Base-by-base conservation (phyloP, 2,113 vertebrate genomes). In the Cyanoderma ruficeps region DNA sequence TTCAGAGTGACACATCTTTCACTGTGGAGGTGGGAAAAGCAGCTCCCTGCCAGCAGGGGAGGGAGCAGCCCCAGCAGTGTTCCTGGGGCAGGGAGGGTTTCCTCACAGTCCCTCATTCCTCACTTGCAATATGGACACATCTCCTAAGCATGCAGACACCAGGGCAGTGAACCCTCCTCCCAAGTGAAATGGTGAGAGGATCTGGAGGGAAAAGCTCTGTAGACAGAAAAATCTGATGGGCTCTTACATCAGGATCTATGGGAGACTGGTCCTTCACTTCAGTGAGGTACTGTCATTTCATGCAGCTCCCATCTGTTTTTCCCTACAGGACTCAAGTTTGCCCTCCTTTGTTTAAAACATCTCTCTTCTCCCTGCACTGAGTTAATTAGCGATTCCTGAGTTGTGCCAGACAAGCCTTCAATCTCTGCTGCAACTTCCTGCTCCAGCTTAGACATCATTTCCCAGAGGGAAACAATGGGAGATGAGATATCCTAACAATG, bases 371-470 rank as follows among this genome's bases (percentile, higher is more conserved):
- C 77, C 15, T 18, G 78, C 90, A 33, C 52, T 71, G 71, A 75
- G 60, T 86, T 81, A 75, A 77, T 96, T 86, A 93, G 56, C 5
- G 23, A 90, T 83, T 94, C 83, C 61, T 28, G 31, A 52, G 41
- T 59, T 86, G 46, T 74, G 67, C 82, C 78, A 96, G 94, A 94
- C 71, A 71, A 78, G n/a, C 25, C 72, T 78, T 87, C 76, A 44
- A 27, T 55, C 50, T 46, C 61, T 63, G 50, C 79, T 71, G 49
- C 65, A 76, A 82, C 1, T 10, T 71, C 88, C 83, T 75, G 76
- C 79, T 89, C 68, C 88, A 87, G 68, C 92, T 92, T 71, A 92
- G 91, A 87, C 76, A 89, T 18, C 39, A 68, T 61, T 81, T 93
- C 85, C 96, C 95, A 74, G 44, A 59, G 64, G 90, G 25, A 80